Evolutionary conservation across 2,797 vertebrate genomes (phyloP), one percentile per base, ranked within the genome.

Genomic region (Muscicapa comitata): DNA sequence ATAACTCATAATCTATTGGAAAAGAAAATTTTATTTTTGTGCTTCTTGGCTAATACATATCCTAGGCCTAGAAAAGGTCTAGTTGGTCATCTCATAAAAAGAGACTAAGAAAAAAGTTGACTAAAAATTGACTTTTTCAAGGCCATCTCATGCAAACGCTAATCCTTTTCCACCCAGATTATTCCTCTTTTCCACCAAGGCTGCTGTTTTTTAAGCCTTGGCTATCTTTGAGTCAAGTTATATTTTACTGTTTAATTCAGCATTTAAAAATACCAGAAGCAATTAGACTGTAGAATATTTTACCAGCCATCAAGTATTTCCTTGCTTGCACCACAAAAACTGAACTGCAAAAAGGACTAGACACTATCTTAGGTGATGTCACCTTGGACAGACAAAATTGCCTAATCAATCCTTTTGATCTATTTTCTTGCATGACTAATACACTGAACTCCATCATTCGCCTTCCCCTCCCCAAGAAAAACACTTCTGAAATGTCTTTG

Each of bases 371-470:
- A 35, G 45, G n/a, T 50, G 55, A 85, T 57, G 29, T 77, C 67
- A 79, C 81, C 81, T 89, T 79, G 26, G 59, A 76, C 48, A 85
- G 63, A 54, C 25, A 91, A 91, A 89, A 95, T 54, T 59, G 42
- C 8, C 54, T 51, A 80, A 82, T 93, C 62, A 78, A 88, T 94
- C 81, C 79, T 96, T 84, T 47, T 54, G n/a, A 88, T 73, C 68
- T 87, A 17, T 73, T 33, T 79, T 88, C 51, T 91, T 68, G 43
- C 37, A 65, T 71, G 47, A 90, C 59, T 86, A 90, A 95, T 35
- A 87, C 13, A 68, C 37, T 83, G 17, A 82, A 77, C 35, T 92
- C 24, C 2, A 1, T 45, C 37, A 83, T 48, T 85, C 37, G 47
- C 37, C 38, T 55, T 59, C 11, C 23, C 2, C 8, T 9, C 5